Evolutionary conservation across 2,113 vertebrate genomes (phyloP).

Genomic region (Hassar affinis): DNA sequence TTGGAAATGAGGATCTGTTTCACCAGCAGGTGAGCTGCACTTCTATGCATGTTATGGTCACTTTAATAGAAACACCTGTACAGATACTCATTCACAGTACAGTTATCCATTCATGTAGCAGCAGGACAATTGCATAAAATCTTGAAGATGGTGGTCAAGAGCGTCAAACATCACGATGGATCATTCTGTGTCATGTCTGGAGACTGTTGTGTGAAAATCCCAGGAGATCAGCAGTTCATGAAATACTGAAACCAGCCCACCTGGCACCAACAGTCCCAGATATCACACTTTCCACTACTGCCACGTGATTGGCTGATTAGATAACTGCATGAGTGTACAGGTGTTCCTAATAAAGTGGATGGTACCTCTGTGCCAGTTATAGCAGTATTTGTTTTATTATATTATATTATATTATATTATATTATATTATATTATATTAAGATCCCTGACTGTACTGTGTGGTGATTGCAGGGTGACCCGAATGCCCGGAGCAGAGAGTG

Average conservation of each 20-base stretch:
- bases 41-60: too few relatives aligned
- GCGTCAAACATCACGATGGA: not conserved
- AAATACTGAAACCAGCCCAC: not conserved
- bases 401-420: too few relatives aligned
- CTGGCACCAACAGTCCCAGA: not conserved
- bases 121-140: too few relatives aligned
- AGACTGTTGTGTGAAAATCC: too few relatives aligned
- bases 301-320: not conserved
- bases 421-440: too few relatives aligned
- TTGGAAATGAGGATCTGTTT: conserved; percentile 85
- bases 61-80: not conserved
- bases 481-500: conserved; percentile 86
- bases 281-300: not conserved
- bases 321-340: not conserved
- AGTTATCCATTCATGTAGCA: not conserved
- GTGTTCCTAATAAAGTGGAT: not conserved
- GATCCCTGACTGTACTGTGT: not conserved
- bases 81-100: not conserved
- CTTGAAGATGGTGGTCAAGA: not conserved
- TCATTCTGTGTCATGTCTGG: too few relatives aligned
- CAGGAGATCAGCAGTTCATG: too few relatives aligned
- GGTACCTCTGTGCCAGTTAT: not conserved
- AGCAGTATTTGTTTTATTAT: not conserved
- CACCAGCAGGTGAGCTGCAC: conserved; percentile 77
- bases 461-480: conserved; percentile 78